These are phyloP conservation scores for Hystrix brachyura DNA, from an alignment of 2,113 vertebrate genomes.

Conservation along the genomic window DNA sequence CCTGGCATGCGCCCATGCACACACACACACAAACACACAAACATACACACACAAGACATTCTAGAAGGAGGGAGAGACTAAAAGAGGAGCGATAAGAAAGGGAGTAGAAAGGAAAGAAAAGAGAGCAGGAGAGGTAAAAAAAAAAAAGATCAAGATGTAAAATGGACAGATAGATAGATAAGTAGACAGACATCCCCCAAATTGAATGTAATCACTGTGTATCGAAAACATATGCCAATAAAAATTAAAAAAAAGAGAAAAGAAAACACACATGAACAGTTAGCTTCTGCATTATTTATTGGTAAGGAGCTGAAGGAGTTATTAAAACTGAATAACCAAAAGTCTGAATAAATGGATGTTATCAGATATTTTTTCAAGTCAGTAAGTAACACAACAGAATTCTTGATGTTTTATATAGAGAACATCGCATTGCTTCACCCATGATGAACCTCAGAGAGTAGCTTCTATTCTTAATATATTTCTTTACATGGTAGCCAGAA, in stretches of 20 bases:
- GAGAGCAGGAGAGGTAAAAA: neutral
- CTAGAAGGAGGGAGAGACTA: too few species aligned
- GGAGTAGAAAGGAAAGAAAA: neutral
- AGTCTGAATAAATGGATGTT: neutral
- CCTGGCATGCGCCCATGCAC: neutral
- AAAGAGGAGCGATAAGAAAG: neutral
- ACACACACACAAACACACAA: neutral
- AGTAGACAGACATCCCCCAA: neutral
- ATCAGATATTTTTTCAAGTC: neutral
- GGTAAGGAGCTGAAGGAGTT: neutral
- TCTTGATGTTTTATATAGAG: neutral
- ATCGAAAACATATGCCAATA: neutral
- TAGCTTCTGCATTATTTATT: neutral
- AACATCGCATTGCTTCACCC: neutral
- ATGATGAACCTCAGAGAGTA: neutral
- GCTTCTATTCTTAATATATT: neutral
- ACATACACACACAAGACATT: neutral
- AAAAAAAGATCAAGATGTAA: neutral
- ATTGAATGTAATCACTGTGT: neutral
- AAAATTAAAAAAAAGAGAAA: neutral
- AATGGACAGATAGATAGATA: neutral
- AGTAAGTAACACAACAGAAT: neutral
- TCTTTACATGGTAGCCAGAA: neutral
- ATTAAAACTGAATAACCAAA: neutral
- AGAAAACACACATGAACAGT: neutral